Percentiles rank a stretch among this genome's conserved stretches.
phyloP scores from a whole-genome alignment of 2,797 vertebrate genomes.

The Poeciliopsis paucimaculata region DNA sequence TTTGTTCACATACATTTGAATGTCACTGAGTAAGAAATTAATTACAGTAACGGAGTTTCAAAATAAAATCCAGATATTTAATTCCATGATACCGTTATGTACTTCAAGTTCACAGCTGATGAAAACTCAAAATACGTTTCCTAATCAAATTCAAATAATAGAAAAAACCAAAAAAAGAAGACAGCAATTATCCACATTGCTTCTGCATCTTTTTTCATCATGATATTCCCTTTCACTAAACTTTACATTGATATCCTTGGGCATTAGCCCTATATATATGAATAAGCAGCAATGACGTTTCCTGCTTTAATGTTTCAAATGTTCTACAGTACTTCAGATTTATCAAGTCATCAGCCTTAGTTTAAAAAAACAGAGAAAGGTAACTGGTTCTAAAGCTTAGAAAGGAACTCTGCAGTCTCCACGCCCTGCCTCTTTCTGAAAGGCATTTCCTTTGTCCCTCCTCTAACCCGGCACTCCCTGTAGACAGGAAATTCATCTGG shows the following conservation, averaged over 20 bases:
- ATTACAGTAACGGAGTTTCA: neutral
- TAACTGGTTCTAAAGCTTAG: slow-evolving; percentile 11
- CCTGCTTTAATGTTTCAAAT: neutral
- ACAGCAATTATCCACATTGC: neutral
- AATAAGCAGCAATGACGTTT: neutral
- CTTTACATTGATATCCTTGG: neutral
- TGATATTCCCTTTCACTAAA: neutral
- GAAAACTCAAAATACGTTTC: neutral
- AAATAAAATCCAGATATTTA: neutral
- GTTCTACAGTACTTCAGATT: neutral
- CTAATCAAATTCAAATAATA: neutral
- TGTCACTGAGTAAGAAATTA: neutral
- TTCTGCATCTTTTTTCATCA: neutral
- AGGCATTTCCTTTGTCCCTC: slow-evolving; percentile 69
- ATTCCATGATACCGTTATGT: neutral
- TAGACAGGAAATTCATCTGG: slow-evolving; percentile 73
- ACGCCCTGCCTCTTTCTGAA: slow-evolving; percentile 17
- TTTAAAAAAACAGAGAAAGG: neutral
- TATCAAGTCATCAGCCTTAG: slow-evolving; percentile 3
- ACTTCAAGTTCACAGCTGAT: neutral
- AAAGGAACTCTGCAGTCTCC: slow-evolving; percentile 17
- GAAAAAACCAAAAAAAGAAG: neutral
- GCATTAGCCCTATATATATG: neutral
- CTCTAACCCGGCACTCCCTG: slow-evolving; percentile 55
- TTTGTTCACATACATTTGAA: neutral